phyloP scores from a whole-genome alignment of 2,113 vertebrate species.

The Saccopteryx bilineata region DNA sequence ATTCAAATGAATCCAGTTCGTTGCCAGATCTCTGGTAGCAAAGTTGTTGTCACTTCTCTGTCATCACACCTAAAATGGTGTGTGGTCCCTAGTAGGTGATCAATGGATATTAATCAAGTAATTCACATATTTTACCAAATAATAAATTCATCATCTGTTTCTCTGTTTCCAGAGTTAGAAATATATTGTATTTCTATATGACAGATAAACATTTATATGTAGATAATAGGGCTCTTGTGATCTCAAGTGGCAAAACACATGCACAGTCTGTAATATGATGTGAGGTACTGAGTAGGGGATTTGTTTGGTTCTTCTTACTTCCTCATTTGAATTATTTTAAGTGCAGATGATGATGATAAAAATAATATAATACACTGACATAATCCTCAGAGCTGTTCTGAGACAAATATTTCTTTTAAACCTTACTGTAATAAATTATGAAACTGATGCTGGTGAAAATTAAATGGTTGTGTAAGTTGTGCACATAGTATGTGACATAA shows the following conservation, averaged over 20 bases:
- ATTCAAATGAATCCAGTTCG: not conserved
- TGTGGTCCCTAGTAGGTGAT: not conserved
- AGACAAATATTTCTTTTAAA: not conserved
- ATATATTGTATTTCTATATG: not conserved
- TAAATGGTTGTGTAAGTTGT: not conserved
- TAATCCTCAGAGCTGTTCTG: not conserved
- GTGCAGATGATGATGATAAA: not conserved
- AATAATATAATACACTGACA: not conserved
- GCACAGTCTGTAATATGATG: fast-evolving
- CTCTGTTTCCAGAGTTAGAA: not conserved
- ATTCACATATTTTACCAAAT: not conserved
- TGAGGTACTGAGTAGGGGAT: not conserved
- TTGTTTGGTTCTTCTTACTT: not conserved
- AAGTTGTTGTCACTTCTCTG: not conserved
- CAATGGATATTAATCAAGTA: not conserved
- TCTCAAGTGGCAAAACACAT: not conserved
- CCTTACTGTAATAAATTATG: not conserved
- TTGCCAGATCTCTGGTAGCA: not conserved
- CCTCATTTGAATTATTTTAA: not conserved
- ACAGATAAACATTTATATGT: not conserved
- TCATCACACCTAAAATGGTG: not conserved
- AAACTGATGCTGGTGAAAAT: not conserved
- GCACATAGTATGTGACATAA: not conserved
- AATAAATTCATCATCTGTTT: not conserved
- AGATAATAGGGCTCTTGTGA: not conserved